Percentiles rank a stretch among this genome's conserved stretches.
These are phyloP conservation scores for Miltochrista miniata DNA, from an alignment of 2,888 invertebrate species.

Conservation along the genomic window DNA sequence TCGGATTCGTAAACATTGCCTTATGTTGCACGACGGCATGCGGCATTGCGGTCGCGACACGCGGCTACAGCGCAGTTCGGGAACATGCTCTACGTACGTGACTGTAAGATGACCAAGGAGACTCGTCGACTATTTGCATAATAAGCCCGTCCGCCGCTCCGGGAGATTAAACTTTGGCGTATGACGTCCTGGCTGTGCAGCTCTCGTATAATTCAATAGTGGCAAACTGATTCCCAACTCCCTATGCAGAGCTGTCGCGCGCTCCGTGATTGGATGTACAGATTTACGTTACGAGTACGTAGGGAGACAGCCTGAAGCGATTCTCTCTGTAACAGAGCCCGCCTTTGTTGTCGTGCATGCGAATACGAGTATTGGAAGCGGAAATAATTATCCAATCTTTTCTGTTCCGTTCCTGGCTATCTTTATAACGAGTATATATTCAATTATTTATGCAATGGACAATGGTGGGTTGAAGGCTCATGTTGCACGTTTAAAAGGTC, in stretches of 20 bases:
- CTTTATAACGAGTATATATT: slow-evolving; percentile 42
- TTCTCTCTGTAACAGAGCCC: slow-evolving; percentile 53
- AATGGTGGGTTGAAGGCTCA: slow-evolving; percentile 51
- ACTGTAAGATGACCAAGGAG: slow-evolving; percentile 68
- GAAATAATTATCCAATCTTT: slow-evolving; percentile 63
- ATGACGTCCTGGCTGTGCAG: slow-evolving; percentile 76
- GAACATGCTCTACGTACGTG: slow-evolving; percentile 57
- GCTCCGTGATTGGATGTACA: slow-evolving; percentile 66
- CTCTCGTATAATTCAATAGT: slow-evolving; percentile 80
- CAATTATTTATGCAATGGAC: slow-evolving; percentile 58
- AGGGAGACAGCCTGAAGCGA: slow-evolving; percentile 50
- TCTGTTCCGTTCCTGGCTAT: slow-evolving; percentile 36
- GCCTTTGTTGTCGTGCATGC: slow-evolving; percentile 52
- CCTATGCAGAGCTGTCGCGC: slow-evolving; percentile 48
- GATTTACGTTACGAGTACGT: slow-evolving; percentile 55
- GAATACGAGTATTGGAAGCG: slow-evolving; percentile 57
- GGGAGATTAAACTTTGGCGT: slow-evolving; percentile 80
- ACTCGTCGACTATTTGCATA: slow-evolving; percentile 75
- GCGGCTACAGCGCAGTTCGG: slow-evolving; percentile 5
- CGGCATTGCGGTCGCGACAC: slow-evolving; percentile 13
- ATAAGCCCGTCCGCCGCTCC: slow-evolving; percentile 75
- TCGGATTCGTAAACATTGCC: slow-evolving; percentile 26
- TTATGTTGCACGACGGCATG: slow-evolving; percentile 21
- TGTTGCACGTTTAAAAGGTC: slow-evolving; percentile 69
- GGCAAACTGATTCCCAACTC: slow-evolving; percentile 78